Evolutionary conservation across 2,888 invertebrate species (phyloP).

Genomic region (Lasioglossum calceatum): DNA sequence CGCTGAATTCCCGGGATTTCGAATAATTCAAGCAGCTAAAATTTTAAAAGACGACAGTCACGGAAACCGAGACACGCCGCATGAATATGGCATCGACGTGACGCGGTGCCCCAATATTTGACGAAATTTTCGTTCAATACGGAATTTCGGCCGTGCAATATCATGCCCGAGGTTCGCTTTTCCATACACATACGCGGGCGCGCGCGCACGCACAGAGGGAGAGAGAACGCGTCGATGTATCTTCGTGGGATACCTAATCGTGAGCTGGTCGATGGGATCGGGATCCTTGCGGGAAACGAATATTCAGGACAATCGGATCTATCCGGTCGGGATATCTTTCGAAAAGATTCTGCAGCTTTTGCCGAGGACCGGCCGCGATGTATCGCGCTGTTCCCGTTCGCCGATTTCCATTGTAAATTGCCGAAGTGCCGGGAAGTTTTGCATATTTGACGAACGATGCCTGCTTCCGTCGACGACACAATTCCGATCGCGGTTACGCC

Average conservation of each 20-base stretch:
- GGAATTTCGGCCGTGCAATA: slow-evolving; percentile 21
- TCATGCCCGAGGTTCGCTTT: neutral
- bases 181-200: neutral
- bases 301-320: slow-evolving; percentile 48
- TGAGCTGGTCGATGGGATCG: neutral
- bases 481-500: slow-evolving; percentile 15
- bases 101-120: slow-evolving; percentile 52
- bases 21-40: slow-evolving; percentile 21
- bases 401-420: slow-evolving; percentile 75
- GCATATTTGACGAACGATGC: slow-evolving; percentile 72
- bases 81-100: slow-evolving; percentile 27
- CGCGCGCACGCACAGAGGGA: neutral
- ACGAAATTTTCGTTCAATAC: slow-evolving; percentile 36
- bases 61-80: slow-evolving; percentile 12
- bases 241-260: neutral
- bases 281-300: slow-evolving; percentile 49
- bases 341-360: slow-evolving; percentile 34
- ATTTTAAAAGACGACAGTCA: slow-evolving; percentile 21
- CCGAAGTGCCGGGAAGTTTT: slow-evolving; percentile 69
- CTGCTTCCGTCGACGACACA: slow-evolving; percentile 24
- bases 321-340: slow-evolving; percentile 38
- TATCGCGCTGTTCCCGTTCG: slow-evolving; percentile 32
- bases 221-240: neutral
- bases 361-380: slow-evolving; percentile 22
- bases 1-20: neutral